Conservation (phyloP, 2,888 invertebrate species). For the Fissipunctia ypsillon region DNA sequence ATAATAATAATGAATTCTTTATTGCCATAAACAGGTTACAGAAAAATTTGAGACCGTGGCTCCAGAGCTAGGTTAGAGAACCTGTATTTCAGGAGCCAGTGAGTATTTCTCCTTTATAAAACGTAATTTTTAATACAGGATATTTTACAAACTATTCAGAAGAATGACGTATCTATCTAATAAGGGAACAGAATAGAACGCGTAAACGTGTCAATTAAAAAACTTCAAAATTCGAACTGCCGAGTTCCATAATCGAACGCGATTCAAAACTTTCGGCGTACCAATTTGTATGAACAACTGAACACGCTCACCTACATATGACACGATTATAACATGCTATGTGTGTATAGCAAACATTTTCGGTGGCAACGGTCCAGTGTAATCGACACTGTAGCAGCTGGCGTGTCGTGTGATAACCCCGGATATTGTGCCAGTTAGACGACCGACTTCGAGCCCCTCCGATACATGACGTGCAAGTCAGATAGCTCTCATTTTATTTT, state of each 20-base stretch:
- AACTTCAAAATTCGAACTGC: slow-evolving; percentile 34
- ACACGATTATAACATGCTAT: slow-evolving; percentile 49
- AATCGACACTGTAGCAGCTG: slow-evolving; percentile 78
- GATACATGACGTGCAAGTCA: slow-evolving; percentile 55
- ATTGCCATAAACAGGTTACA: too few species aligned
- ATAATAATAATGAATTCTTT: too few species aligned
- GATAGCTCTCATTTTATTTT: slow-evolving; percentile 37
- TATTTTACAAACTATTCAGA: background rate
- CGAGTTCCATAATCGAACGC: slow-evolving; percentile 51
- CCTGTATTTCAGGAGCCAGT: too few species aligned
- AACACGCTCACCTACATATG: slow-evolving; percentile 55
- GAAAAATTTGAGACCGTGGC: too few species aligned
- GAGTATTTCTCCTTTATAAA: background rate
- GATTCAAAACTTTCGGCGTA: slow-evolving; percentile 58
- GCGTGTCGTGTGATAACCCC: slow-evolving; percentile 75
- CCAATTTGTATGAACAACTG: slow-evolving; percentile 63
- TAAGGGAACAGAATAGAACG: slow-evolving; percentile 15
- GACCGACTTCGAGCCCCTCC: slow-evolving; percentile 59
- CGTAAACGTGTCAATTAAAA: slow-evolving; percentile 31
- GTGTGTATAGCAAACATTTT: slow-evolving; percentile 60
- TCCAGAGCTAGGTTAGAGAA: too few species aligned
- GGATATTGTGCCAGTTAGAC: slow-evolving; percentile 80
- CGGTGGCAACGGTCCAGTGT: slow-evolving; percentile 79
- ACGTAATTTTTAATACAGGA: background rate
- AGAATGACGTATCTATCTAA: background rate